phyloP scores from a whole-genome alignment of 2,113 vertebrate species.

The Alethe diademata region DNA sequence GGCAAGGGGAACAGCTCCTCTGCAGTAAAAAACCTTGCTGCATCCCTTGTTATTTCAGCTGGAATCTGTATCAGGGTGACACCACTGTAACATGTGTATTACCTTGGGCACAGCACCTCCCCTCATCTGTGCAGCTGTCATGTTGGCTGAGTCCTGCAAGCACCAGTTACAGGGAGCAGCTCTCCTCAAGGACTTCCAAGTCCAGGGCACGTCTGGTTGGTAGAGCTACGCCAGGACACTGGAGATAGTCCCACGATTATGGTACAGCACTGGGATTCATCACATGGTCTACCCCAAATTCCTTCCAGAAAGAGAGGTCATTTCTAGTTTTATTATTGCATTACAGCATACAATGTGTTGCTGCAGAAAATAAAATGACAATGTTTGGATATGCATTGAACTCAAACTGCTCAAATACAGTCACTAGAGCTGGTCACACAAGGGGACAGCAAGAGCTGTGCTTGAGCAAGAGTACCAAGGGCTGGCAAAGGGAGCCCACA shows the following conservation, averaged over 20 bases:
- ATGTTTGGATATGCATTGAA: not conserved
- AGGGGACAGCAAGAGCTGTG: not conserved
- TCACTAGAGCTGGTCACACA: not conserved
- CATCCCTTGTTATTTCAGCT: not conserved
- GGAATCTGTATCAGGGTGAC: not conserved
- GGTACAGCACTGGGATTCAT: not conserved
- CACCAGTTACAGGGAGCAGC: not conserved
- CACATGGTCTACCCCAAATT: not conserved
- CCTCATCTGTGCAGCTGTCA: not conserved
- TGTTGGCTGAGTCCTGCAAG: not conserved
- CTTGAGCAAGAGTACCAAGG: not conserved
- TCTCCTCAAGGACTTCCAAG: not conserved
- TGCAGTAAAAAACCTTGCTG: not conserved
- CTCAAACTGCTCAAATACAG: not conserved
- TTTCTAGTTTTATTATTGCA: not conserved
- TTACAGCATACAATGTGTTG: not conserved
- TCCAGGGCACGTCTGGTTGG: not conserved
- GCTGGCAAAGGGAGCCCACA: not conserved
- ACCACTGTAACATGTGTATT: rapidly evolving
- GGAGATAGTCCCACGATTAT: rapidly evolving
- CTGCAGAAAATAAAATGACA: not conserved
- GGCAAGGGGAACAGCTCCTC: not conserved
- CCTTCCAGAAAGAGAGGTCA: not conserved
- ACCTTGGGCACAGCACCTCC: not conserved
- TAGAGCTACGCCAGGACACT: not conserved